Conservation (phyloP, 1,140 invertebrate genomes). For the Scaptomyza pallida region DNA sequence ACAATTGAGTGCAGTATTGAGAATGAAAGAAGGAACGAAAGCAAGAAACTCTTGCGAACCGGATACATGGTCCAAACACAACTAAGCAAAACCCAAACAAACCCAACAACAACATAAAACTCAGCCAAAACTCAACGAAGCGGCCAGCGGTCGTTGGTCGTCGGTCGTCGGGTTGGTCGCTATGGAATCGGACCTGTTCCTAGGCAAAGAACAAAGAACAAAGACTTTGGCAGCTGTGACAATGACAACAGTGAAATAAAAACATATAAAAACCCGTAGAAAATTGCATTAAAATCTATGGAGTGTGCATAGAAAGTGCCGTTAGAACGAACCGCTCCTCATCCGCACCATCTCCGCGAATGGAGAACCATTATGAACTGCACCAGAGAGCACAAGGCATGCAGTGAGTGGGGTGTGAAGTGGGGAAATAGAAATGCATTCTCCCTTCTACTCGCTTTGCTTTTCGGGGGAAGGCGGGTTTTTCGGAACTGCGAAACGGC, state of each 20-base stretch:
- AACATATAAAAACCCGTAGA: slow-evolving; percentile 73
- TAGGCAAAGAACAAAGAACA: slow-evolving; percentile 60
- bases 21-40: slow-evolving; percentile 69
- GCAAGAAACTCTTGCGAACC: slow-evolving; percentile 48
- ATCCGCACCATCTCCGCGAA: too few species aligned
- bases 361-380: slow-evolving; percentile 50
- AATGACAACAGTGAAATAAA: slow-evolving; percentile 77
- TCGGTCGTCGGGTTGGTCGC: too few species aligned
- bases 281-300: slow-evolving; percentile 84
- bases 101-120: slow-evolving; percentile 27
- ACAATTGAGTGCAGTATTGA: slow-evolving; percentile 71
- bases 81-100: slow-evolving; percentile 39
- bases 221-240: slow-evolving; percentile 81
- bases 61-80: slow-evolving; percentile 62
- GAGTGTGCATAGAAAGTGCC: slow-evolving; percentile 75
- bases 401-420: background rate
- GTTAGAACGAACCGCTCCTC: too few species aligned
- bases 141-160: slow-evolving; percentile 22
- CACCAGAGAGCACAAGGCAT: slow-evolving; percentile 20
- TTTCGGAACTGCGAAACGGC: slow-evolving; percentile 79
- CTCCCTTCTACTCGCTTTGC: slow-evolving; percentile 13
- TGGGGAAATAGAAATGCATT: too few species aligned
- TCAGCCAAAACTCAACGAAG: slow-evolving; percentile 10
- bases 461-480: slow-evolving; percentile 56
- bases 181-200: slow-evolving; percentile 26